These are phyloP conservation scores for Drosophila setosimentum DNA, from an alignment of 2,888 invertebrate species.

Conservation along the genomic window DNA sequence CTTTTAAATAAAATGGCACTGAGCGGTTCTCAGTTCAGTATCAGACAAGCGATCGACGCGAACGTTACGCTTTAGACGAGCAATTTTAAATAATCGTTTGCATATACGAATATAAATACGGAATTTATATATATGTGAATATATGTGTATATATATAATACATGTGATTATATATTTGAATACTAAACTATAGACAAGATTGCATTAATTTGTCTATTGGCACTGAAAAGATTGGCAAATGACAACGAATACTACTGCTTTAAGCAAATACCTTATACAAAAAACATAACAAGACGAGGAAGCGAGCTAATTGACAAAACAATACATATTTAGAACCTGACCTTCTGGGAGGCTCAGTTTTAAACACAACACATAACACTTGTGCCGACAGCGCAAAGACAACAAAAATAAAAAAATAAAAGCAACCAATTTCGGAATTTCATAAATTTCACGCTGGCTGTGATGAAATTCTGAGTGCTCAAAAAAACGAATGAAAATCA, in stretches of 20 bases:
- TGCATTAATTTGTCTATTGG: constrained; percentile 50
- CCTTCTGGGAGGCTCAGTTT: constrained; percentile 50
- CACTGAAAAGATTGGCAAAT: constrained; percentile 30
- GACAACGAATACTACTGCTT: constrained; percentile 56
- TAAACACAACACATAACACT: constrained; percentile 29
- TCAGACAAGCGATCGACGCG: constrained; percentile 70
- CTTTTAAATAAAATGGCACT: constrained; percentile 62
- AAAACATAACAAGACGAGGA: constrained; percentile 13
- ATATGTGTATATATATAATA: not conserved
- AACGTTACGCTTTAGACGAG: constrained; percentile 62
- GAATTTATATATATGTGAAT: constrained; percentile 8
- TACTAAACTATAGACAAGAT: constrained; percentile 14
- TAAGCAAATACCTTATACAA: constrained; percentile 15
- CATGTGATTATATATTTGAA: constrained; percentile 2
- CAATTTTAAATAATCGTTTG: constrained; percentile 33
- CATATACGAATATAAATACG: constrained; percentile 23
- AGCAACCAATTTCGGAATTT: constrained; percentile 34
- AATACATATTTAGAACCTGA: constrained; percentile 50
- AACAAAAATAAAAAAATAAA: not conserved
- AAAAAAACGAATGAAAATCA: constrained; percentile 9
- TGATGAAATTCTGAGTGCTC: constrained; percentile 30
- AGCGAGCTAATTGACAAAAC: constrained; percentile 12
- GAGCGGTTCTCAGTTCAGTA: constrained; percentile 71
- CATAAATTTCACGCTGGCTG: not conserved
- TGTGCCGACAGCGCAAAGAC: constrained; percentile 19